These are phyloP conservation scores for Acrobasis suavella DNA, from an alignment of 2,888 invertebrate species.

Conservation along the genomic window DNA sequence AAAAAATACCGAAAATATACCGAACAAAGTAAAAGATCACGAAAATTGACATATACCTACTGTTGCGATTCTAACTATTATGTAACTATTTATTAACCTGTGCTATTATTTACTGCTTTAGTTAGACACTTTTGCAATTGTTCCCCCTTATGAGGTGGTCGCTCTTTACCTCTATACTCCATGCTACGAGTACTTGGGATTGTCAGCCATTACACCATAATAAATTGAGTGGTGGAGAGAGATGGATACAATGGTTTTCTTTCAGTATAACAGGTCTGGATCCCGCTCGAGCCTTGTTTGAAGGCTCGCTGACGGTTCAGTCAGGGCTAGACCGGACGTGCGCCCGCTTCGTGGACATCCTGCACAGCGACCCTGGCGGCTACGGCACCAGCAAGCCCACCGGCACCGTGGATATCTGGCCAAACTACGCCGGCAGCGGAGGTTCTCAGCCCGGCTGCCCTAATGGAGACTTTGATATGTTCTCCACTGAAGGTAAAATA, in stretches of 20 bases:
- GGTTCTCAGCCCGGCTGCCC: conserved; percentile 81
- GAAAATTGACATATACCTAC: too few species aligned
- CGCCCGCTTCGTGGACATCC: conserved; percentile 84
- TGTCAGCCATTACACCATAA: too few species aligned
- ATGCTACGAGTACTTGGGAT: too few species aligned
- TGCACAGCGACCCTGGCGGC: conserved; percentile 85
- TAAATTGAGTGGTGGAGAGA: too few species aligned
- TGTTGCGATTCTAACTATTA: too few species aligned
- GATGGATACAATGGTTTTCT: neutral
- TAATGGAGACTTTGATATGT: conserved; percentile 54
- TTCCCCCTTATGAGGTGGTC: too few species aligned
- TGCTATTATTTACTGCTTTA: too few species aligned
- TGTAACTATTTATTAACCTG: too few species aligned
- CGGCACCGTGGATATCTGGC: conserved; percentile 84
- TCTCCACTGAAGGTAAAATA: conserved; percentile 57
- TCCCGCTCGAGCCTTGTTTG: conserved; percentile 82
- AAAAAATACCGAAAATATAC: too few species aligned
- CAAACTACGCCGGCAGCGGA: conserved; percentile 70
- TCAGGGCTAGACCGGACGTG: conserved; percentile 70
- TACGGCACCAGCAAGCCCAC: conserved; percentile 77
- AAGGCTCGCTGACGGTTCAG: conserved; percentile 62
- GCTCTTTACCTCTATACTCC: too few species aligned
- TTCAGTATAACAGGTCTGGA: conserved; percentile 81
- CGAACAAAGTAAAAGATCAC: too few species aligned
- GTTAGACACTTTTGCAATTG: too few species aligned